phyloP scores from a whole-genome alignment of 2,113 vertebrate species.

The Sebastes schlegelii region DNA sequence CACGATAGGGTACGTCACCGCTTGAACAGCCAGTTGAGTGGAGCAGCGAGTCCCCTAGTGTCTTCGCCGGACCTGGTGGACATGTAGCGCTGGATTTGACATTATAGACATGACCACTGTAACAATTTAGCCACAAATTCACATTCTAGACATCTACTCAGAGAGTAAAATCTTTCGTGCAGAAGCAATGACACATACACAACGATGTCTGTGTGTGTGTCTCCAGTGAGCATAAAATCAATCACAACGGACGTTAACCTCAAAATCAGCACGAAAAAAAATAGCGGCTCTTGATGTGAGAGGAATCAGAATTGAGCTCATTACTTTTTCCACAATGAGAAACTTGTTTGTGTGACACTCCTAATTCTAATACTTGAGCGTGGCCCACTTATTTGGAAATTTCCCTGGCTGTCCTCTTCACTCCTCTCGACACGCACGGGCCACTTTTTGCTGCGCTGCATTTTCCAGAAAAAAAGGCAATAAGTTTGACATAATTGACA shows the following conservation, averaged over 20 bases:
- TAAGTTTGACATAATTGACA: conserved; percentile 65
- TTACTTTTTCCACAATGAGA: conserved; percentile 81
- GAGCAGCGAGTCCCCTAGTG: too few species aligned
- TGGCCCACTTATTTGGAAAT: conserved; percentile 78
- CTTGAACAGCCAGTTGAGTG: too few species aligned
- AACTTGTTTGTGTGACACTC: conserved; percentile 80
- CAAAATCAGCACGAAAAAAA: conserved; percentile 42
- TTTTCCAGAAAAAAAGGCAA: conserved; percentile 68
- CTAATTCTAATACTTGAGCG: conserved; percentile 64
- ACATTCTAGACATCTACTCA: too few species aligned
- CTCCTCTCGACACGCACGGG: conserved; percentile 42
- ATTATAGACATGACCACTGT: too few species aligned
- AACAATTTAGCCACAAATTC: too few species aligned
- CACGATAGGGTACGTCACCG: too few species aligned
- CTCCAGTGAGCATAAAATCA: conserved; percentile 41
- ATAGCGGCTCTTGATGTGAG: conserved; percentile 53
- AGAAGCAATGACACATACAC: conserved; percentile 17
- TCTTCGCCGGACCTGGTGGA: too few species aligned
- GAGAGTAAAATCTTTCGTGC: background rate
- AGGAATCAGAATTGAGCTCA: conserved; percentile 59
- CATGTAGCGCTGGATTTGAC: too few species aligned
- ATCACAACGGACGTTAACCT: conserved; percentile 49
- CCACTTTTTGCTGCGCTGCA: conserved; percentile 43
- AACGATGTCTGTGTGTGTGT: too few species aligned
- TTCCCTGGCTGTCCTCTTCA: conserved; percentile 64